These are phyloP conservation scores for Lagocephalus sceleratus DNA, from an alignment of 2,797 vertebrate species.

Conservation along the genomic window DNA sequence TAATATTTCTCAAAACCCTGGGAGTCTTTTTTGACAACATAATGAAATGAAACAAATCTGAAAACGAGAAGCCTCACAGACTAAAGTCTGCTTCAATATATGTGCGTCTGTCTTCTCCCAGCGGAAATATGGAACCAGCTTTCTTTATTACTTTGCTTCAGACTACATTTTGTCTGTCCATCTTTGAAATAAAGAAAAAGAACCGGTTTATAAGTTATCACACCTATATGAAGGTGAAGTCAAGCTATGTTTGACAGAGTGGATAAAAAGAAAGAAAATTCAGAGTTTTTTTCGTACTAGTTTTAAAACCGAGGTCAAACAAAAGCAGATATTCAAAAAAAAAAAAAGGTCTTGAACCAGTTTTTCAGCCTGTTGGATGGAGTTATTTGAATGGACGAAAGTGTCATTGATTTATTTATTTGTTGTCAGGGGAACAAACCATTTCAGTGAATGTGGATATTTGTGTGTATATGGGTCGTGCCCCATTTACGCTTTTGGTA, in stretches of 20 bases:
- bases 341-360: background rate
- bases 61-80: constrained; percentile 22
- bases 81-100: constrained; percentile 25
- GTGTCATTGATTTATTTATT: constrained; percentile 55
- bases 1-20: constrained; percentile 12
- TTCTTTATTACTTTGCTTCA: constrained; percentile 36
- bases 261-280: no score
- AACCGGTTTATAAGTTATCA: no score
- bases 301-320: background rate
- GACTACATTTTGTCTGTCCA: background rate
- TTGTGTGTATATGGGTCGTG: constrained; percentile 36
- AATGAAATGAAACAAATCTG: constrained; percentile 19
- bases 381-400: constrained; percentile 13
- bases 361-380: constrained; percentile 1
- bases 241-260: no score
- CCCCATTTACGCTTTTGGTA: constrained; percentile 23
- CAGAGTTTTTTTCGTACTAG: no score
- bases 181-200: background rate
- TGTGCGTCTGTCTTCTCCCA: constrained; percentile 35
- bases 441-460: constrained; percentile 32
- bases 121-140: constrained; percentile 32
- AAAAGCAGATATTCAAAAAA: background rate
- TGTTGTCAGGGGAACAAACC: constrained; percentile 44
- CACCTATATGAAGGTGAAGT: no score
- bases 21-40: constrained; percentile 9